These are phyloP conservation scores for Akabosia matsudoensis DNA, from an alignment of 1,140 invertebrate genomes.

Conservation along the genomic window DNA sequence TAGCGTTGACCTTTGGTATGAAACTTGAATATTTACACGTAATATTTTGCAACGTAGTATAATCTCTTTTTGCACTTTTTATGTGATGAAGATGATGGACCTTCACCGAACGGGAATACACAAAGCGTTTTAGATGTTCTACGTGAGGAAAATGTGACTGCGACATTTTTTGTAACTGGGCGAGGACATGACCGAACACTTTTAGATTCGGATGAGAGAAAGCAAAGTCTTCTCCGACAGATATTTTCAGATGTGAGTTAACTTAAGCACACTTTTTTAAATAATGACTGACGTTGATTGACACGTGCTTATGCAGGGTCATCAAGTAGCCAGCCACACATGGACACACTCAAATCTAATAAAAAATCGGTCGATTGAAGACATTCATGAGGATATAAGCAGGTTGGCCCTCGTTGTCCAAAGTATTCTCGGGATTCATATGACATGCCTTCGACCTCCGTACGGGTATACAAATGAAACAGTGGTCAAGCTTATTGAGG, in stretches of 20 bases:
- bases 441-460: not conserved
- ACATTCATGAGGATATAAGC: not conserved
- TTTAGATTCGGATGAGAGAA: not conserved
- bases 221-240: not conserved
- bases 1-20: constrained; percentile 16
- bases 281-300: not conserved
- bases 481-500: not conserved
- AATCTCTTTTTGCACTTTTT: not conserved
- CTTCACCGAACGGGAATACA: not conserved
- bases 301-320: not conserved
- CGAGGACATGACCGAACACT: not conserved
- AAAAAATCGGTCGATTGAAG: not conserved
- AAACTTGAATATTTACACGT: not conserved
- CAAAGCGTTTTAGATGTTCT: not conserved
- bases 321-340: constrained; percentile 18
- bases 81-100: constrained; percentile 18
- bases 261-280: not conserved
- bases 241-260: not conserved
- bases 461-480: not conserved
- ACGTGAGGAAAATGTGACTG: not conserved
- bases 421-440: not conserved
- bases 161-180: constrained; percentile 21
- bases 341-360: not conserved
- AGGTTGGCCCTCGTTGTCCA: not conserved
- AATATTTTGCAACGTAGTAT: too few relatives aligned